phyloP scores from a whole-genome alignment of 2,888 invertebrate species.

The Bhutanitis thaidina region DNA sequence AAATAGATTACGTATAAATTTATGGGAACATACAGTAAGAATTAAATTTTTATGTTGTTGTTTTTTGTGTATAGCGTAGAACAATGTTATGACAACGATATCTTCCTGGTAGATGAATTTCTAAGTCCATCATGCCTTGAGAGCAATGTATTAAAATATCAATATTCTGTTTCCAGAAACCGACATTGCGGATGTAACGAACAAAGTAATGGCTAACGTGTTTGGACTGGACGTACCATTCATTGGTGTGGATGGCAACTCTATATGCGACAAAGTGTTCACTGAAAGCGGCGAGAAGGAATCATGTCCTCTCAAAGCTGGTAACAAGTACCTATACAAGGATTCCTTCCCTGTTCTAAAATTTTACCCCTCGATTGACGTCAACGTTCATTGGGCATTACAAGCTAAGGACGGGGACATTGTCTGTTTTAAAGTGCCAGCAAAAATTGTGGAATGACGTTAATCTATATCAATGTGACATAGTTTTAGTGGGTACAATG shows the following conservation, averaged over 20 bases:
- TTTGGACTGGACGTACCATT: conserved; percentile 85
- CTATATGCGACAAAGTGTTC: conserved; percentile 83
- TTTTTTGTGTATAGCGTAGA: too few species aligned
- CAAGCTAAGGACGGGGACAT: conserved; percentile 60
- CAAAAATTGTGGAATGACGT: conserved; percentile 67
- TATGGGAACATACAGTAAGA: too few species aligned
- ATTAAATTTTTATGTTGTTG: too few species aligned
- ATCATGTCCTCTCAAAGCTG: conserved; percentile 84
- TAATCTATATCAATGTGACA: not conserved
- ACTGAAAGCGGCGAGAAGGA: conserved; percentile 77
- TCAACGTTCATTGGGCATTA: conserved; percentile 84
- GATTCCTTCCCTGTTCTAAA: conserved; percentile 78
- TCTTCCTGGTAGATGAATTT: too few species aligned
- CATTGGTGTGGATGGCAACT: conserved; percentile 85
- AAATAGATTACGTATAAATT: too few species aligned
- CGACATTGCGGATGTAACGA: conserved; percentile 76
- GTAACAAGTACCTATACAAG: conserved; percentile 84
- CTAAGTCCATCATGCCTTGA: too few species aligned
- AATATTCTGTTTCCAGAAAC: conserved; percentile 55
- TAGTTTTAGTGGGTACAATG: not conserved
- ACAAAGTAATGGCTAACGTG: conserved; percentile 82
- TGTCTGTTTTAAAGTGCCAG: conserved; percentile 84
- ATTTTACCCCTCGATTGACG: conserved; percentile 71
- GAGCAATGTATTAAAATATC: not conserved
- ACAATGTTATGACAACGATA: too few species aligned